Conservation (phyloP, 2,113 vertebrate species). For the Irena cyanogastra region DNA sequence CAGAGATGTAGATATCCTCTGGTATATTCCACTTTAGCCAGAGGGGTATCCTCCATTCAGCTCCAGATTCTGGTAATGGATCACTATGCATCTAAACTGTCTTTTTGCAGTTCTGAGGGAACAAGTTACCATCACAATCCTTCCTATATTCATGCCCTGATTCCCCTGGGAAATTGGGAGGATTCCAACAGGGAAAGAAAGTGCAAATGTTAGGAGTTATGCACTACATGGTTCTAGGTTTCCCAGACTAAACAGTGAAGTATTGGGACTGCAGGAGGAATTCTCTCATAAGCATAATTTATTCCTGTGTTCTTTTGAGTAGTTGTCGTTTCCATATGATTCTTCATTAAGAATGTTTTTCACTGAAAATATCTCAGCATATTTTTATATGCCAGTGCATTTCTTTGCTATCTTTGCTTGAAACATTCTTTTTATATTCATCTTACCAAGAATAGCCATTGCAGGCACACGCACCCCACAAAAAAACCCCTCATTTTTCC, state of each 20-base stretch:
- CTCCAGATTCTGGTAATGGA: neutral
- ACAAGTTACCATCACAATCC: neutral
- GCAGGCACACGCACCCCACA: neutral
- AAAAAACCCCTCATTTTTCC: neutral
- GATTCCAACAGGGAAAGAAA: neutral
- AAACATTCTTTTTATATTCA: neutral
- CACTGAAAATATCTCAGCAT: neutral
- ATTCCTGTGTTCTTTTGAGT: neutral
- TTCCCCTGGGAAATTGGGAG: neutral
- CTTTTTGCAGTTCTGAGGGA: neutral
- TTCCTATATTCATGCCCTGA: neutral
- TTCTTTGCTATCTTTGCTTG: neutral
- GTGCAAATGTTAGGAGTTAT: neutral
- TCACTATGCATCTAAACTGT: neutral
- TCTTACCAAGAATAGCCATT: neutral
- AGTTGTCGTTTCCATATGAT: neutral
- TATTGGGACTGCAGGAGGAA: neutral
- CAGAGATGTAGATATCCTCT: neutral
- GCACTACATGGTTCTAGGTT: neutral
- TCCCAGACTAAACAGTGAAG: neutral
- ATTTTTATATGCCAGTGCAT: neutral
- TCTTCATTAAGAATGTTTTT: neutral
- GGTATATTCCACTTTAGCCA: neutral
- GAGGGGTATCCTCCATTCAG: neutral
- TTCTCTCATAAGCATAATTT: neutral